Conservation (phyloP, 37 sponge, comb jelly and placozoan species). For the Petrosia ficiformis region DNA sequence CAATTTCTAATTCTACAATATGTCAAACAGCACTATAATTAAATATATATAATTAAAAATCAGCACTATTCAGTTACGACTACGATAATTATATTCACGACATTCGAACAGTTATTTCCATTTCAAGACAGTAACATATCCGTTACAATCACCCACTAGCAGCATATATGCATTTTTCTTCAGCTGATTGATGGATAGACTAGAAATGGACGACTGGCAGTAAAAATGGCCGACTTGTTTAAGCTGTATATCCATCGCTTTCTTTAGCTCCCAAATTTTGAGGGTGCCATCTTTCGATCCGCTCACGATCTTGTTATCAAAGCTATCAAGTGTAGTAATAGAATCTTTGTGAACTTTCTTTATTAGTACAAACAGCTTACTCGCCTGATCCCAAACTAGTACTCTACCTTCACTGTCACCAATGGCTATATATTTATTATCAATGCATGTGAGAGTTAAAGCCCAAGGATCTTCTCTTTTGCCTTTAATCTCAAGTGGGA, state of each 20-base stretch:
- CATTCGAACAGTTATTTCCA: conserved; percentile 33
- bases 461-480: conserved; percentile 29
- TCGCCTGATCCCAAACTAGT: conserved; percentile 34
- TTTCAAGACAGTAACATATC: conserved; percentile 45
- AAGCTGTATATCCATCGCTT: conserved; percentile 6
- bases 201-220: conserved; percentile 46
- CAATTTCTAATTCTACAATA: too few relatives aligned
- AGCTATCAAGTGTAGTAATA: conserved; percentile 30
- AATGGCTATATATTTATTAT: conserved; percentile 26
- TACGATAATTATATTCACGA: too few relatives aligned
- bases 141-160: conserved; percentile 52
- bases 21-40: too few relatives aligned
- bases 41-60: too few relatives aligned
- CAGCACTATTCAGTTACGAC: too few relatives aligned
- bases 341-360: conserved; percentile 58
- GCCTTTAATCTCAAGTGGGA: neutral
- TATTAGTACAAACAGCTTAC: conserved; percentile 8
- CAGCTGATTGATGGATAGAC: conserved; percentile 3
- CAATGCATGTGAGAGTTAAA: conserved; percentile 26
- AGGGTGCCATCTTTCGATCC: conserved; percentile 81
- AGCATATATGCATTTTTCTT: conserved; percentile 12
- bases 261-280: conserved; percentile 72
- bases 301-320: conserved; percentile 40
- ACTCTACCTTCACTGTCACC: conserved; percentile 62
- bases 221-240: conserved; percentile 74